These are phyloP conservation scores for Phorcus lineatus DNA, from an alignment of 2,888 invertebrate species.

Conservation along the genomic window DNA sequence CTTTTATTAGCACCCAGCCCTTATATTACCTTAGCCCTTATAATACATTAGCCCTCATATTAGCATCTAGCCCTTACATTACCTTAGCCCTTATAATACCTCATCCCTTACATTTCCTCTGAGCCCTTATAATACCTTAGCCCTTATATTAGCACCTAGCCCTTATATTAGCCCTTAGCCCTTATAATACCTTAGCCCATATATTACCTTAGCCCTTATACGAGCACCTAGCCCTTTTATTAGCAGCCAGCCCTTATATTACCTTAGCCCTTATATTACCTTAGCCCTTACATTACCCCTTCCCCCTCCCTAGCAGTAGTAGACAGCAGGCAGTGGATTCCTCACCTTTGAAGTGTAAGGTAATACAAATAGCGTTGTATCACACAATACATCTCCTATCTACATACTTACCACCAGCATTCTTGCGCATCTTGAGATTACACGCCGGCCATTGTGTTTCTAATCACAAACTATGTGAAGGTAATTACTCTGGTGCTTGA, in stretches of 20 bases:
- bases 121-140: no score
- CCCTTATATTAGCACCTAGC: no score
- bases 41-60: no score
- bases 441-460: background rate
- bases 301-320: background rate
- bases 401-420: background rate
- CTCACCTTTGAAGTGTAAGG: slow-evolving; percentile 12
- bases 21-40: no score
- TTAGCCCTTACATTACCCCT: no score
- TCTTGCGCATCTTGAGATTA: slow-evolving; percentile 7
- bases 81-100: background rate
- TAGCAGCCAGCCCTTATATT: no score
- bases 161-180: no score
- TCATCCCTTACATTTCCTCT: no score
- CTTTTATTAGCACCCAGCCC: no score
- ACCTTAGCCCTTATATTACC: no score
- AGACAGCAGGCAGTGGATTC: background rate
- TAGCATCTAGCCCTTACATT: no score
- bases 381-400: background rate
- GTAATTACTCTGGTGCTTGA: background rate
- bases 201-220: background rate
- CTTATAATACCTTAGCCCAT: background rate
- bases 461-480: slow-evolving; percentile 1
- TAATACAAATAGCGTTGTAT: slow-evolving; percentile 7
- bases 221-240: no score